phyloP scores from a whole-genome alignment of 2,113 vertebrate genomes.

The Gobiocypris rarus region DNA sequence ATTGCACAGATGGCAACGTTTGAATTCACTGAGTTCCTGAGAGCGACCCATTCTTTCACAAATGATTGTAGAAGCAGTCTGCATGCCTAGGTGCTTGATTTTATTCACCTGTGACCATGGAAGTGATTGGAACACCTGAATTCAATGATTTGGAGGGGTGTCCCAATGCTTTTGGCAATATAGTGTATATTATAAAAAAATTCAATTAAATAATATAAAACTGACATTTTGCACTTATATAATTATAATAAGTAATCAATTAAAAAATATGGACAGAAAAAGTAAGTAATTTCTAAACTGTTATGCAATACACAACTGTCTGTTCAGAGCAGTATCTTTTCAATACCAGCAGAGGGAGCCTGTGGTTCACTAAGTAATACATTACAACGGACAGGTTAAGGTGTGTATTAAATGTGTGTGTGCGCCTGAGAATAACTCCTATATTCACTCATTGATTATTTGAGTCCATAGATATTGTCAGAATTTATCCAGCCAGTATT shows the following conservation, averaged over 20 bases:
- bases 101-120: no score
- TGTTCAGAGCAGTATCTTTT: no score
- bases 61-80: no score
- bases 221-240: neutral
- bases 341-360: constrained; percentile 55
- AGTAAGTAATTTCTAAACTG: neutral
- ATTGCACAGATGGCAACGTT: no score
- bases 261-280: no score
- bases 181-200: neutral
- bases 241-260: no score
- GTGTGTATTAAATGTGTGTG: neutral
- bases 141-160: no score
- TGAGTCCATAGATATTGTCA: neutral
- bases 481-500: neutral
- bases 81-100: no score
- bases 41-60: no score
- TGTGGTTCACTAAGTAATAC: constrained; percentile 8
- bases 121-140: no score
- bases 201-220: neutral
- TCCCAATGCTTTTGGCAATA: no score
- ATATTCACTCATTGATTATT: neutral
- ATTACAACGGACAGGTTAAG: neutral
- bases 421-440: neutral
- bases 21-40: no score
- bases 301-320: neutral